Conservation (phyloP, 2,888 invertebrate genomes). For the Drosophila anceps region DNA sequence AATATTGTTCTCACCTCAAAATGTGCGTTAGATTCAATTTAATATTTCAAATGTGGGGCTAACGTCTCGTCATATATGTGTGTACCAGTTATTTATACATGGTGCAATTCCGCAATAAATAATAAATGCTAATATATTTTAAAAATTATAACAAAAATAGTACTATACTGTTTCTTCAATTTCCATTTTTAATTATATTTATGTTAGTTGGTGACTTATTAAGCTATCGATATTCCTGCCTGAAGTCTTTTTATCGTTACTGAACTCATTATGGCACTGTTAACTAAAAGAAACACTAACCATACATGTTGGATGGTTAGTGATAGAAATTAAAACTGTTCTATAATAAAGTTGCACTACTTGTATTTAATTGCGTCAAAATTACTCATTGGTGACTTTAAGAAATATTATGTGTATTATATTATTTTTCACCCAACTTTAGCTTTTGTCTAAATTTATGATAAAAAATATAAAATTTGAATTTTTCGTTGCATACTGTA, state of each 20-base stretch:
- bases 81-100: neutral
- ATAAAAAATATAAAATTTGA: neutral
- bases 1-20: neutral
- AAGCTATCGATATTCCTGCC: neutral
- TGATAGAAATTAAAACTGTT: too few species aligned
- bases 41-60: neutral
- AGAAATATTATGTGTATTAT: neutral
- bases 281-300: too few species aligned
- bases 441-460: too few species aligned
- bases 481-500: neutral
- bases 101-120: too few species aligned
- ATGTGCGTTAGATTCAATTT: neutral
- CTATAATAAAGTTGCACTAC: too few species aligned
- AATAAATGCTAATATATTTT: too few species aligned
- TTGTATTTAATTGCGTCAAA: too few species aligned
- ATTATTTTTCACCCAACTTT: too few species aligned
- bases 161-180: too few species aligned
- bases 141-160: neutral
- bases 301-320: too few species aligned
- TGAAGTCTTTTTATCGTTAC: neutral
- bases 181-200: neutral
- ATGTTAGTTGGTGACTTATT: neutral
- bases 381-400: neutral
- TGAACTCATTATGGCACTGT: conserved; percentile 1
- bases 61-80: neutral